phyloP scores from a whole-genome alignment of 2,797 vertebrate genomes.

The Chelon auratus region DNA sequence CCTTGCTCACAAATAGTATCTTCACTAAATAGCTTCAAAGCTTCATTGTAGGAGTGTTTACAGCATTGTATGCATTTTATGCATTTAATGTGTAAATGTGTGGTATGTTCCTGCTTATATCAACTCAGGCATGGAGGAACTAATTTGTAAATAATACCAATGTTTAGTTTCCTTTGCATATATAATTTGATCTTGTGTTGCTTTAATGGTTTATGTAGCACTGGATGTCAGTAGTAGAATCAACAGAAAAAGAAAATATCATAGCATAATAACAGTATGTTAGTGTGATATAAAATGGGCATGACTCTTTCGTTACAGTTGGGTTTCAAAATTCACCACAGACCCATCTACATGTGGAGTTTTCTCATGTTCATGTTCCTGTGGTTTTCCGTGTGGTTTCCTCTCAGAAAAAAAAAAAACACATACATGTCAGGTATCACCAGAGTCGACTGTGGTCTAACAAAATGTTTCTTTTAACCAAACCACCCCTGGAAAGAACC shows the following conservation, averaged over 20 bases:
- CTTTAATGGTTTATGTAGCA: not conserved
- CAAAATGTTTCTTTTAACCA: slow-evolving; percentile 34
- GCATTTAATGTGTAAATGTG: not conserved
- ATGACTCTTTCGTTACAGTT: not conserved
- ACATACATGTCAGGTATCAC: slow-evolving; percentile 20
- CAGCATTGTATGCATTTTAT: not conserved
- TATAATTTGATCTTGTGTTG: not conserved
- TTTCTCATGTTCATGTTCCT: slow-evolving; percentile 10
- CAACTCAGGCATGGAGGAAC: not conserved
- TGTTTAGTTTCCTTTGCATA: not conserved
- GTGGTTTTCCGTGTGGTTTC: slow-evolving; percentile 43
- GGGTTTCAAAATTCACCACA: slow-evolving; percentile 11
- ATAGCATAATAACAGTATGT: not conserved
- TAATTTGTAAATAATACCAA: not conserved
- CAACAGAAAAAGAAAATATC: not conserved
- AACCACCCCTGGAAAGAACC: slow-evolving; percentile 24
- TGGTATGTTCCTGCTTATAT: not conserved
- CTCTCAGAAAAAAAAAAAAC: slow-evolving; percentile 19
- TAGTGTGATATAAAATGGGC: not conserved
- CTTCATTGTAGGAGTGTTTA: not conserved
- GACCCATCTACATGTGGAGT: not conserved
- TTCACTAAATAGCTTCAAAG: slow-evolving; percentile 36
- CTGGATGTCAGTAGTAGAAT: not conserved
- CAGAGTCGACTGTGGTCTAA: slow-evolving; percentile 30
- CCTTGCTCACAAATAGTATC: slow-evolving; percentile 23